phyloP scores from a whole-genome alignment of 2,888 invertebrate species.

The Agapostemon virescens region DNA sequence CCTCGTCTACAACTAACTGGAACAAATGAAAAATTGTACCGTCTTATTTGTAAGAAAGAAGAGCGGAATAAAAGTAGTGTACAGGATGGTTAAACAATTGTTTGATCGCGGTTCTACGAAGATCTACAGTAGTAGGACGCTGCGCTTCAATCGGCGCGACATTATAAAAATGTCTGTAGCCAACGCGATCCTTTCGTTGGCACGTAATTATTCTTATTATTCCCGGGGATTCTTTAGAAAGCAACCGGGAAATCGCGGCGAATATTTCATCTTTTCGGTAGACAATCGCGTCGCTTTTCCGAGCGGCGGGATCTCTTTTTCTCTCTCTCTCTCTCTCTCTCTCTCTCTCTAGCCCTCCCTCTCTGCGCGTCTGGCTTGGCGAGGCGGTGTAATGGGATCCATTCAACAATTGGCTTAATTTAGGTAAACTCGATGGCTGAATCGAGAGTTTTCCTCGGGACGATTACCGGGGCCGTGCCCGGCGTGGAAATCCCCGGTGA shows the following conservation, averaged over 20 bases:
- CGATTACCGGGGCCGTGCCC: conserved; percentile 55
- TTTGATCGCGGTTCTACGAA: background rate
- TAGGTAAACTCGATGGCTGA: conserved; percentile 49
- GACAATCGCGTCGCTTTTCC: conserved; percentile 6
- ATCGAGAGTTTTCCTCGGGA: conserved; percentile 54
- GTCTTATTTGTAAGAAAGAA: too few relatives aligned
- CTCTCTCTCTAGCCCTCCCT: too few relatives aligned
- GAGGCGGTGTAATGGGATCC: conserved; percentile 40
- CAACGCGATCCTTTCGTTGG: background rate
- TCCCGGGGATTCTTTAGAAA: background rate
- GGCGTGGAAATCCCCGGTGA: conserved; percentile 58
- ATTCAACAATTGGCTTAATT: conserved; percentile 63
- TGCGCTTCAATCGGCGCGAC: background rate
- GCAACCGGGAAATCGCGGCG: background rate
- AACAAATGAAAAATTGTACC: too few relatives aligned
- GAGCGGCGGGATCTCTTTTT: conserved; percentile 4
- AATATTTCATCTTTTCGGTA: conserved; percentile 10
- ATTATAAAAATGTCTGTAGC: conserved; percentile 5
- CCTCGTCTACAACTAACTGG: too few relatives aligned
- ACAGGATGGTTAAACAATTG: too few relatives aligned
- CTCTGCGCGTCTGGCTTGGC: background rate
- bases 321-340: background rate
- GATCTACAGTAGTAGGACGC: background rate
- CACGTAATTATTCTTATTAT: conserved; percentile 22
- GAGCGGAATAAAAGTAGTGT: too few relatives aligned